These are phyloP conservation scores for Engystomops pustulosus DNA, from an alignment of 2,113 vertebrate genomes.

Conservation along the genomic window DNA sequence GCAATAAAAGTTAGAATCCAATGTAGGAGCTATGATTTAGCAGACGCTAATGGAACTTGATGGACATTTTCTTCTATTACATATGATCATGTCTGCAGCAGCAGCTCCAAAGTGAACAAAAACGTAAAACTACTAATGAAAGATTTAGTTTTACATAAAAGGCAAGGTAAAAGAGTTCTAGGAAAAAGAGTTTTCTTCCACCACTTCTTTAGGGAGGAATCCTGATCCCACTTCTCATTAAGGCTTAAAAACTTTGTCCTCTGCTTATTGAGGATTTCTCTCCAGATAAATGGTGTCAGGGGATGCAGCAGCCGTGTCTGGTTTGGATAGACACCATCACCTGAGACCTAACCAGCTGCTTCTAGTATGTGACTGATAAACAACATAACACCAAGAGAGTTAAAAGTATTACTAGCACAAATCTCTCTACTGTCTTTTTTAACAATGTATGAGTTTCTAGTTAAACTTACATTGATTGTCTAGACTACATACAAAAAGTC, in stretches of 20 bases:
- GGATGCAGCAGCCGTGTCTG: conserved; percentile 30
- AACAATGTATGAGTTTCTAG: too few relatives aligned
- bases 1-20: too few relatives aligned
- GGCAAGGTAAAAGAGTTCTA: background rate
- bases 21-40: too few relatives aligned
- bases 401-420: background rate
- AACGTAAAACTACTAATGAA: too few relatives aligned
- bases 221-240: conserved; percentile 45
- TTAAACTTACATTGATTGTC: background rate
- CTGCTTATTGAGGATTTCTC: conserved; percentile 4
- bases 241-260: background rate
- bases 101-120: too few relatives aligned
- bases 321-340: conserved; percentile 7
- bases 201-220: background rate
- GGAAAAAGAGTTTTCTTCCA: background rate
- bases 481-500: background rate
- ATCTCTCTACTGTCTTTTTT: background rate
- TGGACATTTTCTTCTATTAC: too few relatives aligned
- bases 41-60: too few relatives aligned
- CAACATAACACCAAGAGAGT: background rate
- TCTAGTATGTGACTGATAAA: background rate
- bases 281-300: conserved; percentile 47
- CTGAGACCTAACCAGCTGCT: conserved; percentile 19
- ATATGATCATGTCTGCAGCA: too few relatives aligned
- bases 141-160: background rate